Conservation (phyloP, 64 coral and sea anemone species). For the Platygyra sinensis region DNA sequence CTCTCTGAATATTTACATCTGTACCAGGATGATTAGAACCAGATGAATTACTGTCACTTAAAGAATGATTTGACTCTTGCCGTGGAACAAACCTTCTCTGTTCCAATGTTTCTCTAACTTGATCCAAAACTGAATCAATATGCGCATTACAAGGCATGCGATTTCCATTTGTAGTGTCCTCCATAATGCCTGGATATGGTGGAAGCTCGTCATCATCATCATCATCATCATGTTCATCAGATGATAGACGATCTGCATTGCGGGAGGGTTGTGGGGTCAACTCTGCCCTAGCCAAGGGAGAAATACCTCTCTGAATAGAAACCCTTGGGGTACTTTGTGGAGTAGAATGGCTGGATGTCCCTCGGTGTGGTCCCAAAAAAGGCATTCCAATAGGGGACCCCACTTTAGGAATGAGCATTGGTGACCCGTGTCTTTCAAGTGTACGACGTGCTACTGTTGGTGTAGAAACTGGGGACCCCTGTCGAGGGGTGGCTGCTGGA, state of each 20-base stretch:
- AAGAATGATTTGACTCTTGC: constrained; percentile 21
- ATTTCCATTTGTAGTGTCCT: background rate
- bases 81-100: constrained; percentile 1
- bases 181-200: constrained; percentile 4
- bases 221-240: constrained; percentile 24
- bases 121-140: constrained; percentile 40
- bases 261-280: constrained; percentile 14
- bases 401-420: background rate
- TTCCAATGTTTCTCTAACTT: constrained; percentile 40
- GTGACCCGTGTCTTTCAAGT: background rate
- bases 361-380: background rate
- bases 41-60: constrained; percentile 36
- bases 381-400: constrained; percentile 40
- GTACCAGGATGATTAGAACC: background rate
- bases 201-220: constrained; percentile 38
- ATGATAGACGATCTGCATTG: constrained; percentile 14
- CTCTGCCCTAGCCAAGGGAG: constrained; percentile 29
- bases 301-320: constrained; percentile 28
- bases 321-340: constrained; percentile 17
- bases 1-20: background rate
- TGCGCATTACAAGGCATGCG: background rate
- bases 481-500: constrained; percentile 12
- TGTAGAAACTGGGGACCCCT: constrained; percentile 20
- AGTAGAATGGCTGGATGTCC: background rate
- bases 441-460: background rate